Base-by-base conservation (phyloP, 2,888 invertebrate species). In the Horisme vitalbata region DNA sequence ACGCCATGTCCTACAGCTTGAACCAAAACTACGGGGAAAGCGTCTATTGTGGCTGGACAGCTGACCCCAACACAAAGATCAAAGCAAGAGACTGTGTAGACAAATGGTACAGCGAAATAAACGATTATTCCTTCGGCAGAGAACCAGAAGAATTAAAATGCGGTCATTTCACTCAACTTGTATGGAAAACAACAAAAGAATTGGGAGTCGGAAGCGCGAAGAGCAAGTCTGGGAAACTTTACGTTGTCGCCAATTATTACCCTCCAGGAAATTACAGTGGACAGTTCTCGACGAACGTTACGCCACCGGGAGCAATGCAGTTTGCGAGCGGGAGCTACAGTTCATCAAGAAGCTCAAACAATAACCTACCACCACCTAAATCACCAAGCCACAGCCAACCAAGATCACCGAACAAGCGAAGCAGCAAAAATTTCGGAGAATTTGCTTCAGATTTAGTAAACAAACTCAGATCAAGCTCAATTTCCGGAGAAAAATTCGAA, bases 201-300 rank as follows among this genome's bases (percentile, higher is more conserved):
- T 78, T 96, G 49, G 96, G 96, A 0, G 91, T 96, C 2, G 96
- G 94, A 0, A 93, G 92, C 66, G 94, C 95, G 3, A 93, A 93
- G 63, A 93, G 93, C 60, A 93, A 93, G 61, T 92, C 93, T 38
- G 96, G 95, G 0, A 94, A 95, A 72, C 91, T 95, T 1, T 95
- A 95, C 62, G 95, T 97, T 0, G 97, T 97, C 0, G 95, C 94
- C 37, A 95, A 96, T 75, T 97, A 97, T 68, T 91, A 92, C 66
- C 96, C 97, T 0, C 93, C 96, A 1, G 97, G 97, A 8, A 97
- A 97, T 69, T 93, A 91, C 61, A 90, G 93, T 30, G 94, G 94
- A 0, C 93, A 93, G 57, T 95, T 94, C 61, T 77, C 84, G 1
- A 91, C 91, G 43, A 95, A 95, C 65, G 94, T 95, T 3, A 88